phyloP scores from a whole-genome alignment of 1,140 invertebrate genomes.

The Euwallacea fornicatus region DNA sequence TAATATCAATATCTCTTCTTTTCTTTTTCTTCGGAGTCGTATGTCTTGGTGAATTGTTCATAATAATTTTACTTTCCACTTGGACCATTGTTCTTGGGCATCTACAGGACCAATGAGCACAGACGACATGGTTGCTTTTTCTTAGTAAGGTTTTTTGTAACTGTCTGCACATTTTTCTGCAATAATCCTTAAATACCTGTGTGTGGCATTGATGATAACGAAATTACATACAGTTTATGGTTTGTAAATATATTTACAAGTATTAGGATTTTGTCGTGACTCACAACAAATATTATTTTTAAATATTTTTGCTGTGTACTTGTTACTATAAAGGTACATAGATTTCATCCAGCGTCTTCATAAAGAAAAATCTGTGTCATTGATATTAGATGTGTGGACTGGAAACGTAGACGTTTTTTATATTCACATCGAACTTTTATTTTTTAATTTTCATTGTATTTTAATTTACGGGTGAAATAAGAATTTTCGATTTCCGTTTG shows the following conservation, averaged over 20 bases:
- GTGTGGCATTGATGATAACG: background rate
- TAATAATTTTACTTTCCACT: background rate
- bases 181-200: background rate
- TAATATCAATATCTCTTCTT: background rate
- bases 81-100: background rate
- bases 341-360: too few species aligned
- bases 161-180: background rate
- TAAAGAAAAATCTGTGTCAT: too few species aligned
- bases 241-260: background rate
- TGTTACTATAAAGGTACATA: too few species aligned
- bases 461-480: too few species aligned
- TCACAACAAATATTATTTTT: background rate
- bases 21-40: background rate
- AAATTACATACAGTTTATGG: background rate
- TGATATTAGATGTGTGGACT: too few species aligned
- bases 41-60: background rate
- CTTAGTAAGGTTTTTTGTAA: background rate
- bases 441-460: too few species aligned
- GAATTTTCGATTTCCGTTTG: too few species aligned
- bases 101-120: background rate
- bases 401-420: too few species aligned
- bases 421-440: too few species aligned
- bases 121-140: background rate
- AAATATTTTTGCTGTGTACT: background rate
- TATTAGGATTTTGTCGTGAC: too few species aligned